Conservation (phyloP, 2,888 invertebrate genomes). For the Cancer borealis region DNA sequence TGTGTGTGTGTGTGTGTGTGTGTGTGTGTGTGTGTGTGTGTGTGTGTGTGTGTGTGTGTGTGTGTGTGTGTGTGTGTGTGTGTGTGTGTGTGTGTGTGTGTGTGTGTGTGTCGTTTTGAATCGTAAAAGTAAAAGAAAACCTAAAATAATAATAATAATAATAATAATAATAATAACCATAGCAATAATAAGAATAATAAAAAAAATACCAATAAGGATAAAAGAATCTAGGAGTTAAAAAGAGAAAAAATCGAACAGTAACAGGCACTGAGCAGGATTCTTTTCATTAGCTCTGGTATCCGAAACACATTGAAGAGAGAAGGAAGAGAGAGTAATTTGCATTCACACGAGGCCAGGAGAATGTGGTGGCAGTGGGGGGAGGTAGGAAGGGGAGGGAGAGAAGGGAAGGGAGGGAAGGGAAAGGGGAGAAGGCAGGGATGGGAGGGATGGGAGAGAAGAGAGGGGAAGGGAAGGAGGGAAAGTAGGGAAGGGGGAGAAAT, state of each 20-base stretch:
- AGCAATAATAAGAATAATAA: not conserved
- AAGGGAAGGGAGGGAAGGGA: not conserved
- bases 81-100: not conserved
- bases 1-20: not conserved
- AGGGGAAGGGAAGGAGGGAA: too few relatives aligned
- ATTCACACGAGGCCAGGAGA: not conserved
- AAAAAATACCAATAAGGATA: not conserved
- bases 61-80: not conserved
- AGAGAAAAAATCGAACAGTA: not conserved
- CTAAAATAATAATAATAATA: not conserved
- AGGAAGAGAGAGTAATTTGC: conserved; percentile 18
- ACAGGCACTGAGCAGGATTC: not conserved
- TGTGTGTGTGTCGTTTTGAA: too few relatives aligned
- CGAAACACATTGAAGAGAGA: conserved; percentile 8
- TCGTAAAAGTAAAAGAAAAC: too few relatives aligned
- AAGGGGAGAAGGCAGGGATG: too few relatives aligned
- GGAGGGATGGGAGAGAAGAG: too few relatives aligned
- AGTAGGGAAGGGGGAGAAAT: too few relatives aligned
- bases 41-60: not conserved
- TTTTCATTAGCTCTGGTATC: not conserved
- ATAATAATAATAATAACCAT: not conserved
- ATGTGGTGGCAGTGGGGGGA: not conserved
- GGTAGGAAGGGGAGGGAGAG: not conserved
- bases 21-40: not conserved
- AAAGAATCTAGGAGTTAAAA: too few relatives aligned